Conservation (phyloP, 2,888 invertebrate species). For the Mellilla xanthometata region DNA sequence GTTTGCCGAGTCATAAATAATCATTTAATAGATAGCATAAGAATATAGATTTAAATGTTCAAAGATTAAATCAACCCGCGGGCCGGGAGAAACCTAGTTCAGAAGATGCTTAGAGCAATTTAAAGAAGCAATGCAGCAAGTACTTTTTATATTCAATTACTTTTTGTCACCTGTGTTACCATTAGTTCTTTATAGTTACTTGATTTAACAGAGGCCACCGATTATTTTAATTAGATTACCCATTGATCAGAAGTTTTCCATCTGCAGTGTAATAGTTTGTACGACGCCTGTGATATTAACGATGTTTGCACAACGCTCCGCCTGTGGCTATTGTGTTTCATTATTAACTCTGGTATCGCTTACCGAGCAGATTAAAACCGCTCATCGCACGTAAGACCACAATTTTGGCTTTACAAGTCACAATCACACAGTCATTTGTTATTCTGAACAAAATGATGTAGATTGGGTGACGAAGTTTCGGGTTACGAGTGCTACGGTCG, state of each 20-base stretch:
- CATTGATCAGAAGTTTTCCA: background rate
- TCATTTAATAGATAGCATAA: no score
- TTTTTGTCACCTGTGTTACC: no score
- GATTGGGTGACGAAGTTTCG: background rate
- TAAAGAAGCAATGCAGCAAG: no score
- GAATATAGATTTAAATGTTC: no score
- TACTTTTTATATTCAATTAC: no score
- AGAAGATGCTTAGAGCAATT: no score
- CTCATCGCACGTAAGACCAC: slow-evolving; percentile 3
- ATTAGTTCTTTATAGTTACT: no score
- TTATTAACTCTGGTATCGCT: slow-evolving; percentile 15
- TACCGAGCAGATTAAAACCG: slow-evolving; percentile 18
- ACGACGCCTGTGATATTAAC: slow-evolving; percentile 8
- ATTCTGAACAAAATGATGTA: no score
- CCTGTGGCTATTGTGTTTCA: slow-evolving; percentile 19
- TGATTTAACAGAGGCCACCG: no score
- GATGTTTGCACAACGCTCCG: slow-evolving; percentile 14
- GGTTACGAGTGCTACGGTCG: background rate
- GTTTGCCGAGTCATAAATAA: no score
- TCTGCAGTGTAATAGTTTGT: background rate
- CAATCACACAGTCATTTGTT: background rate
- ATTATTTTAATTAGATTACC: background rate
- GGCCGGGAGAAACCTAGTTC: no score
- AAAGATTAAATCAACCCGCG: no score
- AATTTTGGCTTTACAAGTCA: slow-evolving; percentile 1